Evolutionary conservation across 2,888 invertebrate species (phyloP), one percentile per base, ranked within the genome.

Genomic region (Ptilodon capucinus): DNA sequence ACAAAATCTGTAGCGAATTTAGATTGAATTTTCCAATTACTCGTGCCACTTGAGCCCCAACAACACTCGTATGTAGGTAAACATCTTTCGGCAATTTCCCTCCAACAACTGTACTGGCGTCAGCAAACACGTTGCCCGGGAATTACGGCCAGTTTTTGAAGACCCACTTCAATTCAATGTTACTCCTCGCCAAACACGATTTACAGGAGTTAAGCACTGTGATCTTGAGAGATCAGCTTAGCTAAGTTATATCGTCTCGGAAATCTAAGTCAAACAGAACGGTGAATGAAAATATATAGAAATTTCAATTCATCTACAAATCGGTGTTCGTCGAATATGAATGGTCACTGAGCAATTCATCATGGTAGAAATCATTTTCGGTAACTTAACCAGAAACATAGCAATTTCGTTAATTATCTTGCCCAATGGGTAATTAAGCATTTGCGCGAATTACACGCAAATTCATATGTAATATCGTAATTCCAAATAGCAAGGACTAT

Each of bases 261-360:
- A 73, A 80, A 84, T 87, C 79, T 85, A 86, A 87, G 85, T 86
- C n/a, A n/a, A n/a, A n/a, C n/a, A n/a, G n/a, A n/a, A n/a, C n/a
- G n/a, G n/a, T n/a, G n/a, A n/a, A n/a, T n/a, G n/a, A n/a, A n/a
- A n/a, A n/a, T n/a, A n/a, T n/a, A n/a, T n/a, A n/a, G n/a, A n/a
- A n/a, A n/a, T n/a, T n/a, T n/a, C n/a, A n/a, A n/a, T n/a, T n/a
- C n/a, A n/a, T n/a, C n/a, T n/a, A n/a, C n/a, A n/a, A n/a, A n/a
- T n/a, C n/a, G n/a, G n/a, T n/a, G n/a, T n/a, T n/a, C n/a, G n/a
- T n/a, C n/a, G n/a, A n/a, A n/a, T n/a, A n/a, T n/a, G n/a, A n/a
- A n/a, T n/a, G n/a, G n/a, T n/a, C n/a, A n/a, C n/a, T n/a, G n/a
- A n/a, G n/a, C n/a, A n/a, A n/a, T n/a, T n/a, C n/a, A n/a, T n/a